These are phyloP conservation scores for Sebastes fasciatus DNA, from an alignment of 2,113 vertebrate genomes.

Conservation along the genomic window DNA sequence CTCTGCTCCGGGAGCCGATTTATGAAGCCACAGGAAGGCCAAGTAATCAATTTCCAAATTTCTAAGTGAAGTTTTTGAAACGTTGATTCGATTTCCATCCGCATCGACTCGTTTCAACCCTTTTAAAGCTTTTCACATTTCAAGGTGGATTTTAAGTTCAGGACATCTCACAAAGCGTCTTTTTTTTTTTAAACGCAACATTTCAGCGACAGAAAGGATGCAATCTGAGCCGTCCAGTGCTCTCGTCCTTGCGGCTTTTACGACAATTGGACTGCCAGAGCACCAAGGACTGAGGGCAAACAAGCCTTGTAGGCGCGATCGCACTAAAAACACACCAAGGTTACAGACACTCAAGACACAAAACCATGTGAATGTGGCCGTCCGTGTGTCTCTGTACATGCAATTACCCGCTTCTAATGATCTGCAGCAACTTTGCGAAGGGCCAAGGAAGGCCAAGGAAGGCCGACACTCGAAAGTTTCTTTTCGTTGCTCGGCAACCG, in stretches of 20 bases:
- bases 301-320: conserved; percentile 9
- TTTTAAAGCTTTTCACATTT: conserved; percentile 5
- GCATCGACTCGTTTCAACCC: not conserved
- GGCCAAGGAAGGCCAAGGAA: not conserved
- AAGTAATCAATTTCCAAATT: conserved; percentile 46
- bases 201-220: conserved; percentile 3
- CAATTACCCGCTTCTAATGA: conserved; percentile 5
- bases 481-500: conserved; percentile 51
- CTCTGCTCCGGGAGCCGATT: conserved; percentile 41
- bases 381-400: not conserved
- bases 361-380: conserved; percentile 11
- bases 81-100: conserved; percentile 26
- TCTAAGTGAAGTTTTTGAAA: conserved; percentile 42
- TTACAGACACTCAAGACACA: conserved; percentile 13
- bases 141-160: conserved; percentile 10
- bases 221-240: conserved; percentile 8
- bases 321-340: conserved; percentile 31
- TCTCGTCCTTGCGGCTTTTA: conserved; percentile 49
- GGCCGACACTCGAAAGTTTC: conserved; percentile 1
- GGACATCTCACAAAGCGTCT: not conserved
- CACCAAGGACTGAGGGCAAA: conserved; percentile 32
- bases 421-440: conserved; percentile 17
- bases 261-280: conserved; percentile 31
- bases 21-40: conserved; percentile 18
- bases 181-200: not conserved